Conservation (phyloP, 2,113 vertebrate genomes). For the Cryptotis parvus region DNA sequence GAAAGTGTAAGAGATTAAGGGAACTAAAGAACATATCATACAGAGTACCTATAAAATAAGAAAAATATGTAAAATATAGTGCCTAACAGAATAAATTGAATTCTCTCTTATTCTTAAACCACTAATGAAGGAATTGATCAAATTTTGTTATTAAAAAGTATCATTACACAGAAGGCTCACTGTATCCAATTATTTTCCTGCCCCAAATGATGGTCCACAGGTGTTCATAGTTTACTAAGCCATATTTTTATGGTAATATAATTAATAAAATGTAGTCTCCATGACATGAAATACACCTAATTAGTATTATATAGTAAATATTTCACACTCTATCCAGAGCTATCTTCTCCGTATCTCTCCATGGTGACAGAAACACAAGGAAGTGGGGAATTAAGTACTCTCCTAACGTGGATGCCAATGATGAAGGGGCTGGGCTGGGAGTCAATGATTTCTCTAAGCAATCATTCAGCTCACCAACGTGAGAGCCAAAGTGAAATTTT, state of each 20-base stretch:
- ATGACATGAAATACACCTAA: constrained; percentile 15
- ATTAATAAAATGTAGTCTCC: background rate
- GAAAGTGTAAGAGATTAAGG: background rate
- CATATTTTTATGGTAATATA: constrained; percentile 3
- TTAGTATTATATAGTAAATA: constrained; percentile 26
- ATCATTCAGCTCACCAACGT: background rate
- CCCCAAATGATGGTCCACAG: background rate
- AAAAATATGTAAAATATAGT: background rate
- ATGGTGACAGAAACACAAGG: constrained; percentile 3
- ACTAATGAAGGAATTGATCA: constrained; percentile 48
- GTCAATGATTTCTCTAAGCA: background rate
- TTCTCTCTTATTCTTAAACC: constrained; percentile 46
- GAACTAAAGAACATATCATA: constrained; percentile 31
- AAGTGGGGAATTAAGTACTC: constrained; percentile 10
- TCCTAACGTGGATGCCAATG: constrained; percentile 22
- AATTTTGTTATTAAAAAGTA: constrained; percentile 27
- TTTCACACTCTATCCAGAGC: constrained; percentile 35
- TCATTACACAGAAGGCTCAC: constrained; percentile 32
- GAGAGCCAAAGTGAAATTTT: background rate
- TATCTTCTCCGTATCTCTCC: background rate
- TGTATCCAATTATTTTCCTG: constrained; percentile 27
- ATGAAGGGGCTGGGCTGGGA: background rate
- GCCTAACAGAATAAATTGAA: background rate
- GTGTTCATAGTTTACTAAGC: background rate
- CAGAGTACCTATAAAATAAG: background rate